Evolutionary conservation across 2,797 vertebrate species (phyloP), one percentile per base, ranked within the genome.

Genomic region (Ficedula albicollis): DNA sequence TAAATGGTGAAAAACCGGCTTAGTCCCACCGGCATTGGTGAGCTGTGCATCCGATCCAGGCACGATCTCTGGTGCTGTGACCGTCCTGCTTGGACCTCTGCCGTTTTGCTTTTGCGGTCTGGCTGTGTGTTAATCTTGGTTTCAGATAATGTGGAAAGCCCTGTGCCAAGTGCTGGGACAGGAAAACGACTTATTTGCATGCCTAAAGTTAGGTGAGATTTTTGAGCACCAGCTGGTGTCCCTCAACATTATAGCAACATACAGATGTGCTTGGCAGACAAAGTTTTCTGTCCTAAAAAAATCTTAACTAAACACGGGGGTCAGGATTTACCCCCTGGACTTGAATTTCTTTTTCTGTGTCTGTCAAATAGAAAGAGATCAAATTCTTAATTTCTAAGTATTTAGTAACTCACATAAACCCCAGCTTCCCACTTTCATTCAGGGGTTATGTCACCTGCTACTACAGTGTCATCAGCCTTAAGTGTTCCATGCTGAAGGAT

Each of bases 291-390:
- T 58, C 66, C 36, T 63, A 27, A 94, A 78, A 78, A 77, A 56
- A 34, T 5, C 15, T n/a, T 79, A 48, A 52, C 2, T 19, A 69
- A 72, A 80, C 13, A 9, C 0, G 1, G 6, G 2, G 39, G 43
- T 64, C n/a, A 51, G 74, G 39, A 58, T 84, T 82, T 86, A 54
- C 6, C 20, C 32, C 5, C 14, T 23, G 34, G 25, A 68, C 11
- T 3, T 58, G 29, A 55, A 15, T 80, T 59, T 41, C 20, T 84
- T 86, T 59, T 66, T 43, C 43, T 64, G 2, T 69, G 15, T 46
- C 44, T n/a, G 5, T 77, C 6, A 5, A 62, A 23, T 11, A 90
- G 34, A 63, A 11, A 79, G 13, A 72, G 8, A 26, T 16, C 4
- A 26, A 78, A 29, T 56, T 27, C 26, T 55, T 54, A 22, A 77